Evolutionary conservation across 2,113 vertebrate species (phyloP).

Genomic region (Malurus melanocephalus): DNA sequence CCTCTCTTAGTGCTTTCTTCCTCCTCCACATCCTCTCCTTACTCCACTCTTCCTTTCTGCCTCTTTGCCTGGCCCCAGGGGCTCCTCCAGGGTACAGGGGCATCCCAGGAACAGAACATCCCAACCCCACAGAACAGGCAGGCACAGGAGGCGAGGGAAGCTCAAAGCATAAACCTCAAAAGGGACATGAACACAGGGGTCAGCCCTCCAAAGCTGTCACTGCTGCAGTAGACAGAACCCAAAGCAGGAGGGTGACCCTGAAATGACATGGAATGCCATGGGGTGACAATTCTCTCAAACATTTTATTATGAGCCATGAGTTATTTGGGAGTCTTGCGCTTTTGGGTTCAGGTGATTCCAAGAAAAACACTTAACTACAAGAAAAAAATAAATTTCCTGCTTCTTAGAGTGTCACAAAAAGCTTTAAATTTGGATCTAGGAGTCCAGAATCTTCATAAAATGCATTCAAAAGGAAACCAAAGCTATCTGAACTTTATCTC

Average conservation of each 20-base stretch:
- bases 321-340: background rate
- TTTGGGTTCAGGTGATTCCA: background rate
- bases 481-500: background rate
- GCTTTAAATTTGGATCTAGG: background rate
- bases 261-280: background rate
- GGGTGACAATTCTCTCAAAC: background rate
- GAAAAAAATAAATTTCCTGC: background rate
- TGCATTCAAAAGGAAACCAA: background rate
- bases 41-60: background rate
- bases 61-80: background rate
- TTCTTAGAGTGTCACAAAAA: background rate
- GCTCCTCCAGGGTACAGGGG: background rate
- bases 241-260: background rate
- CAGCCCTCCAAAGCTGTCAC: background rate
- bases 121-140: background rate
- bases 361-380: background rate
- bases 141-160: fast-evolving
- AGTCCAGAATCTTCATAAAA: background rate
- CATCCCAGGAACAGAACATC: background rate
- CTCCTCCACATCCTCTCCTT: background rate
- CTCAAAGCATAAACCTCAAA: background rate
- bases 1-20: background rate
- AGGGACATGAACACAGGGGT: background rate
- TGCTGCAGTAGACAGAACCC: fast-evolving
- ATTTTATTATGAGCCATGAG: background rate